Base-by-base conservation (phyloP, 1,140 invertebrate species). In the Eupeodes corollae region DNA sequence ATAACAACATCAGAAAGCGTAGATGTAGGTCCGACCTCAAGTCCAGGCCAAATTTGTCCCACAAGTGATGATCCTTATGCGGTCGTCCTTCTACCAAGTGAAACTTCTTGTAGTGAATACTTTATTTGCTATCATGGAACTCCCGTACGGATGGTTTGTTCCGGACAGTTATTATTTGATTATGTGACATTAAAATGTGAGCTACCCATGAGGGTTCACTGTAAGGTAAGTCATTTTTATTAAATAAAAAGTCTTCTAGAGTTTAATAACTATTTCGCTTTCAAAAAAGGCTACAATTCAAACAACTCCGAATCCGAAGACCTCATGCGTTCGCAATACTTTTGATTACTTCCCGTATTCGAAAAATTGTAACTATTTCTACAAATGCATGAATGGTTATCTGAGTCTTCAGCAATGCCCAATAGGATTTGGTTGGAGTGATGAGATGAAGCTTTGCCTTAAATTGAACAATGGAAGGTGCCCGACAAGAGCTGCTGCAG, bases 361-460 rank as follows among this genome's bases (percentile, higher is more conserved):
- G 38, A 50, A 53, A 6, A 66, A 66, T 5, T 67, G 63, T 50
- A 66, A 63, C 30, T 67, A 65, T 30, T 67, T 64, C 49, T 62
- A 64, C 35, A 64, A 66, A 31, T 67, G 63, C 54, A 61, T 66
- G 38, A 66, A 61, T 42, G 63, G 63, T 0, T 65, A 55, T 34
- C 48, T 63, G 13, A 67, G 63, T 1, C 35, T 67, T 13, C 63
- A 67, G 34, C 63, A 67, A 43, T 67, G 63, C 34, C 63, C 63
- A 40, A 67, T 66, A 47, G 56, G 59, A 31, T 66, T 67, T 30
- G 61, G 61, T 16, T 67, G 63, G 63, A 63, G 66, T 42, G 54
- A 56, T 11, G 63, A 63, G 19, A 42, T 55, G 2, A 51, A 58
- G 14, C 55, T 59, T 37, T 67, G 63, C 47, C 56, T 66, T 15